Base-by-base conservation (phyloP, 2,797 vertebrate genomes). In the Pteronotus mesoamericanus region DNA sequence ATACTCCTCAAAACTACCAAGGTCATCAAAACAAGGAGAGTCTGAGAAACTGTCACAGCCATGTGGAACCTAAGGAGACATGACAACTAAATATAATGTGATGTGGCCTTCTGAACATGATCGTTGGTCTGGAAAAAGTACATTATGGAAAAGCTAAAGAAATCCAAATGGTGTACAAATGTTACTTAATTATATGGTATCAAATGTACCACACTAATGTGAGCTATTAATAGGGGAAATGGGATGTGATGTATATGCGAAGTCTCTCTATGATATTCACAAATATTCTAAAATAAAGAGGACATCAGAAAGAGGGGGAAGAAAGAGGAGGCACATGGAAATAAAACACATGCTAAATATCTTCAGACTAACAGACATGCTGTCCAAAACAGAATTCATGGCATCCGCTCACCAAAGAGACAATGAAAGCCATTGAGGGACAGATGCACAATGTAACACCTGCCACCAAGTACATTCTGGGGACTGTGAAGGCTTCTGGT, bases 351-450 rank as follows among this genome's bases (percentile, higher is more conserved):
- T 83, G 69, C 94, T 88, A 66, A 69, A 57, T 10, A 2, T 57
- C 42, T 87, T 96, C 9, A 80, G 94, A 64, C 59, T 91, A 92
- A 72, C 37, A 94, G 87, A 94, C 82, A 94, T 78, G 89, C 83
- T 79, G 24, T 1, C n/a, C 83, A 77, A 9, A 26, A 75, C 51
- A 82, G 39, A 90, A 74, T 94, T 86, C 69, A 86, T 69, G 51
- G 10, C 55, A 97, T 90, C 89, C 94, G 96, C 94, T 97, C 92
- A 72, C 87, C 95, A 94, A 94, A 78, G 51, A 97, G 86, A 87
- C 92, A 93, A 83, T 89, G 57, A 83, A 87, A 96, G 48, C 78
- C 91, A 86, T 71, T 37, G 26, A 55, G 88, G 96, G 88, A 85
- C 5, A 3, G 34, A 46, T 64, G 21, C 75, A 85, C 24, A 55